Percentiles rank a stretch among this genome's conserved stretches.
phyloP scores from a whole-genome alignment of 2,113 vertebrate species.

The Toxotes chatareus region DNA sequence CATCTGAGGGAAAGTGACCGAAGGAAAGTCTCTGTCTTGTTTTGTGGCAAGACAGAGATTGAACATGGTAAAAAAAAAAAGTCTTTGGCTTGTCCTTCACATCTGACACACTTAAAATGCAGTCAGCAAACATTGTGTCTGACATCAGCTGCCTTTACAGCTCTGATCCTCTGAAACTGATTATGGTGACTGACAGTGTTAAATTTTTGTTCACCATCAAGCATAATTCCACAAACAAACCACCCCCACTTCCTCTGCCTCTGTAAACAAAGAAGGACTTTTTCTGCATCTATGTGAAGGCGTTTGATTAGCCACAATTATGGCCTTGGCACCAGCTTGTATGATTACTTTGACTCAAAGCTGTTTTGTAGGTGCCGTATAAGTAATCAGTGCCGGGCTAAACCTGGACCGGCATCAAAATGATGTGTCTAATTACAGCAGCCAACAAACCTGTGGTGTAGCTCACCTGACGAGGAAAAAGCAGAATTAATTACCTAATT shows the following conservation, averaged over 20 bases:
- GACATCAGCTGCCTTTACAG: conserved; percentile 15
- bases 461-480: conserved; percentile 64
- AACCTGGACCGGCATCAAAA: conserved; percentile 42
- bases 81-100: background rate
- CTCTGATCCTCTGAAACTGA: conserved; percentile 49
- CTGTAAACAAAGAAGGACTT: conserved; percentile 42
- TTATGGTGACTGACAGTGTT: conserved; percentile 38
- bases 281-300: conserved; percentile 49
- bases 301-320: conserved; percentile 78
- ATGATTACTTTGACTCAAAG: conserved; percentile 61
- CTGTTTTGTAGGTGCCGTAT: conserved; percentile 50
- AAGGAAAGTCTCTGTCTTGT: background rate
- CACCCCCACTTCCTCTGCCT: conserved; percentile 50
- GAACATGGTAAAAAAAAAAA: conserved; percentile 12
- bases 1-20: conserved; percentile 3
- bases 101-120: conserved; percentile 23
- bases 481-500: conserved; percentile 68
- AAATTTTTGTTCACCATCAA: conserved; percentile 13
- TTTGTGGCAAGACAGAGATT: conserved; percentile 6
- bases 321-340: conserved; percentile 43
- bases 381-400: conserved; percentile 57
- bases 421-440: conserved; percentile 69
- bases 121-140: conserved; percentile 28
- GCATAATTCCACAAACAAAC: conserved; percentile 51
- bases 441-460: conserved; percentile 44